Conservation (phyloP, 2,113 vertebrate genomes). For the Suricata suricatta region DNA sequence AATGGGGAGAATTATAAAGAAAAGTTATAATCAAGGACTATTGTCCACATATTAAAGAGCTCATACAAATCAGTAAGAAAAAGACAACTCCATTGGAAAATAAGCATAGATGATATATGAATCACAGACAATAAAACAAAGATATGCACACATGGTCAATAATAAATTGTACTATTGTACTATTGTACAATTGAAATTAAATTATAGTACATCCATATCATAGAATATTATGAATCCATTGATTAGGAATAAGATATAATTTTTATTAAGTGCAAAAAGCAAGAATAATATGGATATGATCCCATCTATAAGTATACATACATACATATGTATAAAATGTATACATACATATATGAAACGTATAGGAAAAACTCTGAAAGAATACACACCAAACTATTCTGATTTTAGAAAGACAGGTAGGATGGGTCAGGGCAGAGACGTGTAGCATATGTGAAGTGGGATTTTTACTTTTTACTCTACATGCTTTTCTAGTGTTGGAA, state of each 20-base stretch:
- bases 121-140: neutral
- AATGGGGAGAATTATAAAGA: slow-evolving; percentile 21
- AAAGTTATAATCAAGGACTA: slow-evolving; percentile 39
- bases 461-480: slow-evolving; percentile 2
- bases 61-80: neutral
- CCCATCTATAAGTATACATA: neutral
- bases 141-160: neutral
- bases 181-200: too few relatives aligned
- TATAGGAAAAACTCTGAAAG: neutral
- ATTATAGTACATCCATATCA: neutral
- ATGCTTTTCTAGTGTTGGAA: neutral
- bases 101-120: neutral
- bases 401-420: neutral
- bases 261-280: slow-evolving; percentile 51
- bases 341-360: neutral
- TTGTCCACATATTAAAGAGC: neutral
- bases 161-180: too few relatives aligned
- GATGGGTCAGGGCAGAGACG: neutral
- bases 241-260: neutral
- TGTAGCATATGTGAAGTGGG: neutral
- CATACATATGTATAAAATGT: neutral
- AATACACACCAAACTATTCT: neutral
- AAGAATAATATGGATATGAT: neutral
- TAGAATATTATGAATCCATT: neutral
- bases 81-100: neutral